phyloP scores from a whole-genome alignment of 1,140 invertebrate genomes.

The Nephotettix cincticeps region DNA sequence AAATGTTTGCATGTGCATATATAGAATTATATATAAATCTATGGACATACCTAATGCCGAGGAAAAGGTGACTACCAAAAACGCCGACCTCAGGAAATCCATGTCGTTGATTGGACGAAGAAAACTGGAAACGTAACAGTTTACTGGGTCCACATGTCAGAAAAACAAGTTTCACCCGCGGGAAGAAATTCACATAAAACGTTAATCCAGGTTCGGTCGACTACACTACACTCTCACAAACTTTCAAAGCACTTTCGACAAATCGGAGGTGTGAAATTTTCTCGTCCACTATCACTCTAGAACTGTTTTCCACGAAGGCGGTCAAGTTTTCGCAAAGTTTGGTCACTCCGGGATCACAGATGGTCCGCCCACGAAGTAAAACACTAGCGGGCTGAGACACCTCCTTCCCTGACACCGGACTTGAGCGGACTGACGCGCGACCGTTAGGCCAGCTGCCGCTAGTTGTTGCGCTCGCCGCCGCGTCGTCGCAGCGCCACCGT shows the following conservation, averaged over 20 bases:
- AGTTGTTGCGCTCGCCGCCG: background rate
- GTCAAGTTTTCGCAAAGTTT: background rate
- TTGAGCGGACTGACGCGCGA: constrained; percentile 5
- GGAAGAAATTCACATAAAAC: background rate
- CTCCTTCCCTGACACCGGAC: background rate
- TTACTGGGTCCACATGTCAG: constrained; percentile 4
- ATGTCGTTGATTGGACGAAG: background rate
- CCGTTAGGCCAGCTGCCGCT: background rate
- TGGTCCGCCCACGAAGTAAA: constrained; percentile 1
- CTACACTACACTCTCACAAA: background rate
- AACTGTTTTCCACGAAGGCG: background rate
- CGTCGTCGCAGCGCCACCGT: background rate
- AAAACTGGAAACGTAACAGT: background rate
- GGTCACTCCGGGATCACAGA: background rate
- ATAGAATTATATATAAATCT: too few relatives aligned
- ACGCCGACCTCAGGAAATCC: background rate
- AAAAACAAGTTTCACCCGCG: background rate
- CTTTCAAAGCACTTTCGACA: background rate
- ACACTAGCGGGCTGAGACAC: background rate
- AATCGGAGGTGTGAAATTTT: background rate
- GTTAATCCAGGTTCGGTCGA: background rate
- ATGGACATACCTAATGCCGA: background rate
- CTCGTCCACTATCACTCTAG: background rate
- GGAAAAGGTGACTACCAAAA: background rate
- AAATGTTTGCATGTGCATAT: too few relatives aligned